Base-by-base conservation (phyloP, 2,888 invertebrate genomes). In the Stegophylla sp. region DNA sequence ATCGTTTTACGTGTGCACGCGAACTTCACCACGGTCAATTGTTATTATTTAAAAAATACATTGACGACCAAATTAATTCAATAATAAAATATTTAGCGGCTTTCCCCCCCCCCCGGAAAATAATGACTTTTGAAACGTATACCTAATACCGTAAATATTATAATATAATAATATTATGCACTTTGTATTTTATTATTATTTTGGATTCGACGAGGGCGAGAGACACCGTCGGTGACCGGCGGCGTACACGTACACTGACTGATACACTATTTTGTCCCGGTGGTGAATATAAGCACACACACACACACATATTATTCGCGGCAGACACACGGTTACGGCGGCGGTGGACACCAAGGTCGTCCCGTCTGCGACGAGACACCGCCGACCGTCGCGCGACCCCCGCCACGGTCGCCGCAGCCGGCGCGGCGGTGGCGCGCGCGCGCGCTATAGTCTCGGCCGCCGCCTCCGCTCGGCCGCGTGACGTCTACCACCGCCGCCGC, bases 341-440 rank as follows among this genome's bases (percentile, higher is more conserved):
- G 77, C 77, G 77, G 77, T 67, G 77, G 67, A 56, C 77, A 48
- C 77, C 77, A 79, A 79, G 77, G 77, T 79, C 77, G 69, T 79
- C 59, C 77, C 69, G 77, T 79, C 77, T 79, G 59, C 77, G 69
- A 69, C 77, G 59, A 79, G 77, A 79, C 77, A 79, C 77, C 69
- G 77, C 28, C 77, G 48, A 20, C 77, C 69, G 61, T 34, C 59
- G 28, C 45, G 4, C 45, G 63, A 34, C 48, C 69, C 61, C 77
- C 77, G 69, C 67, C 69, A 17, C 15, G 48, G 28, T 43, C 61
- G 59, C n/a, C 69, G 13, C 28, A 67, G 23, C 69, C 48, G 13
- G 56, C 64, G 56, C 48, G 15, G 23, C n/a, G 56, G 61, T 48
- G 28, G 53, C 71, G 71, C 61, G 63, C 51, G 61, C 61, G 51